Evolutionary conservation across 2,888 invertebrate species (phyloP).

Genomic region (Ischnura elegans): DNA sequence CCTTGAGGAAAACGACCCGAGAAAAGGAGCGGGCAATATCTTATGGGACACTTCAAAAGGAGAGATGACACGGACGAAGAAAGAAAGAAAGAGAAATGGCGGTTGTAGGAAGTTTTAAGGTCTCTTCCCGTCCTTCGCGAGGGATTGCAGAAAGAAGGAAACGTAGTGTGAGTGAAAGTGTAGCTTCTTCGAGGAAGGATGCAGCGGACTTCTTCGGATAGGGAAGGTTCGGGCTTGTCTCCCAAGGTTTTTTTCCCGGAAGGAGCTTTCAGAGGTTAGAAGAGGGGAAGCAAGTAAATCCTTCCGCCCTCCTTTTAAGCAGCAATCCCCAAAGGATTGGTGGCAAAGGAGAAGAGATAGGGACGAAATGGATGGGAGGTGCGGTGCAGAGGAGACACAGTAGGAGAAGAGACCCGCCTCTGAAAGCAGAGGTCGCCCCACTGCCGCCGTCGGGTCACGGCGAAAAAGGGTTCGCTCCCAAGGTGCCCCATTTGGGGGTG

Average conservation of each 20-base stretch:
- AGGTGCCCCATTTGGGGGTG: not conserved
- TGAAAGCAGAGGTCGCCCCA: slow-evolving; percentile 35
- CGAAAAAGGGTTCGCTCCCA: slow-evolving; percentile 15
- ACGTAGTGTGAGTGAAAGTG: no score
- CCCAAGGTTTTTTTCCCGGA: not conserved
- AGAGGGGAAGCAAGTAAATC: not conserved
- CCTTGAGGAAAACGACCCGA: not conserved
- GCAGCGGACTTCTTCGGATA: not conserved
- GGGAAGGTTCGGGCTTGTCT: not conserved
- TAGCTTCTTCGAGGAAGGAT: slow-evolving; percentile 6
- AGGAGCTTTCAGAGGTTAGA: not conserved
- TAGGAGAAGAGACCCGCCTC: slow-evolving; percentile 19
- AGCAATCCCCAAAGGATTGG: not conserved
- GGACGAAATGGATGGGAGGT: not conserved
- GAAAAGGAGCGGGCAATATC: not conserved
- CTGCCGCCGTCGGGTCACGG: slow-evolving; percentile 37
- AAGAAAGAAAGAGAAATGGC: not conserved
- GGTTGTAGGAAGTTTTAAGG: not conserved
- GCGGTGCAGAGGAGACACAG: not conserved
- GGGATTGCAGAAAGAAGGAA: not conserved
- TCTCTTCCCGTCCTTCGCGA: not conserved
- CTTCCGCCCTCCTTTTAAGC: not conserved
- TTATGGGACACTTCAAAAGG: not conserved
- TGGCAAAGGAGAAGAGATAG: not conserved
- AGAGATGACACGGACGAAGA: not conserved